These are phyloP conservation scores for Cydia amplana DNA, from an alignment of 1,140 invertebrate species.

Conservation along the genomic window DNA sequence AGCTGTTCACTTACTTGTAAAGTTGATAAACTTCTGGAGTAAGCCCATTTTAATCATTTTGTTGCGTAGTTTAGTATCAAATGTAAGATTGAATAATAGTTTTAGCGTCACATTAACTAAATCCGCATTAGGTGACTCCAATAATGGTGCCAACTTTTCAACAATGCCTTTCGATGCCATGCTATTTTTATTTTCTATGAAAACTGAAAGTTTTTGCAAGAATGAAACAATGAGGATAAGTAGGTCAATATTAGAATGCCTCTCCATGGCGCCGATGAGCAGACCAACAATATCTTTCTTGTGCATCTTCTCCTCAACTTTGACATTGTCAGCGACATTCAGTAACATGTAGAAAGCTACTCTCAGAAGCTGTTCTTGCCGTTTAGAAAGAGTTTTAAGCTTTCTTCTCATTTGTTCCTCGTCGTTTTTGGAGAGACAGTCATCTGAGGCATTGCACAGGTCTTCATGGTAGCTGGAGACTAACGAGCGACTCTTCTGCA, in stretches of 20 bases:
- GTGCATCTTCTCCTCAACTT: constrained; percentile 98
- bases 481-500: constrained; percentile 79
- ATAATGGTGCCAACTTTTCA: constrained; percentile 86
- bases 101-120: constrained; percentile 93
- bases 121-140: constrained; percentile 88
- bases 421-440: constrained; percentile 83
- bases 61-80: constrained; percentile 91
- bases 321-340: constrained; percentile 97
- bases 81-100: constrained; percentile 97
- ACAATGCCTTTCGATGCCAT: constrained; percentile 90
- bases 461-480: constrained; percentile 84
- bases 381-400: constrained; percentile 89
- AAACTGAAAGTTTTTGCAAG: constrained; percentile 96
- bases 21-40: constrained; percentile 92
- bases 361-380: constrained; percentile 95
- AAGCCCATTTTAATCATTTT: constrained; percentile 95
- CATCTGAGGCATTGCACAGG: constrained; percentile 80
- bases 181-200: constrained; percentile 95
- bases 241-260: constrained; percentile 91
- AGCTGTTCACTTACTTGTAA: constrained; percentile 85
- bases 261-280: constrained; percentile 92
- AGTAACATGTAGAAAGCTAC: constrained; percentile 94
- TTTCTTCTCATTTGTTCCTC: constrained; percentile 91
- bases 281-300: constrained; percentile 95
- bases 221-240: constrained; percentile 96